Evolutionary conservation across 30 jellyfish, hydroid and myxozoan genomes (phyloP).

Genomic region (Cassiopea xamachana): DNA sequence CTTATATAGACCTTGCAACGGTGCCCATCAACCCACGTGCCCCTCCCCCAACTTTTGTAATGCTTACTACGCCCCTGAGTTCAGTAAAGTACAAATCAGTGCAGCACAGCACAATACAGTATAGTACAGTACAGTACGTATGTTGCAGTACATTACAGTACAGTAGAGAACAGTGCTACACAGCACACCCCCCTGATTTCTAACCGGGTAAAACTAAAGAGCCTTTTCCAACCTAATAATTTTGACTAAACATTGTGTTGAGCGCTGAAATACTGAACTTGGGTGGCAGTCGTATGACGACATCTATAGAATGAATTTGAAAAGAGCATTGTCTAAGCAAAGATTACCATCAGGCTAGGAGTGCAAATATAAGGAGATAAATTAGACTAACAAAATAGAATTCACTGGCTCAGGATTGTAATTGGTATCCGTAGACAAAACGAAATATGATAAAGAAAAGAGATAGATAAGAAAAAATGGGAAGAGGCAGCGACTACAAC

Average conservation of each 20-base stretch:
- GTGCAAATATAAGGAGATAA: not conserved
- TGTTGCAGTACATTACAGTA: not conserved
- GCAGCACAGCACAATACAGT: not conserved
- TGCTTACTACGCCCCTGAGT: not conserved
- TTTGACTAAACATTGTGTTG: not conserved
- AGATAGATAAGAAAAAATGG: not conserved
- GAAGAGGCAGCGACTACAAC: not conserved
- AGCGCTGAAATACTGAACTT: not conserved
- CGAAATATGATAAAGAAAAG: not conserved
- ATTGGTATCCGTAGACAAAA: not conserved
- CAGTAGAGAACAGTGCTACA: not conserved
- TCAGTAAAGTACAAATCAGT: not conserved
- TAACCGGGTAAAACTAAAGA: not conserved
- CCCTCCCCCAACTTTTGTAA: too few relatives aligned
- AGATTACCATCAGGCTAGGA: not conserved
- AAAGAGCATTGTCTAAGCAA: not conserved
- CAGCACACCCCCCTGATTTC: not conserved
- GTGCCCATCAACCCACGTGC: too few relatives aligned
- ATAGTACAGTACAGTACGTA: not conserved
- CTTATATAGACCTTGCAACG: too few relatives aligned
- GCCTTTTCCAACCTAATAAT: not conserved
- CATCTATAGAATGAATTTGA: not conserved
- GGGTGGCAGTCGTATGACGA: not conserved
- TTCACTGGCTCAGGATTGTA: not conserved
- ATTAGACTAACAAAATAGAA: not conserved